A percentile compares a stretch with the other conserved stretches of the same genome.
Conservation (phyloP, 2,888 invertebrate genomes). For the Clivina fossor region DNA sequence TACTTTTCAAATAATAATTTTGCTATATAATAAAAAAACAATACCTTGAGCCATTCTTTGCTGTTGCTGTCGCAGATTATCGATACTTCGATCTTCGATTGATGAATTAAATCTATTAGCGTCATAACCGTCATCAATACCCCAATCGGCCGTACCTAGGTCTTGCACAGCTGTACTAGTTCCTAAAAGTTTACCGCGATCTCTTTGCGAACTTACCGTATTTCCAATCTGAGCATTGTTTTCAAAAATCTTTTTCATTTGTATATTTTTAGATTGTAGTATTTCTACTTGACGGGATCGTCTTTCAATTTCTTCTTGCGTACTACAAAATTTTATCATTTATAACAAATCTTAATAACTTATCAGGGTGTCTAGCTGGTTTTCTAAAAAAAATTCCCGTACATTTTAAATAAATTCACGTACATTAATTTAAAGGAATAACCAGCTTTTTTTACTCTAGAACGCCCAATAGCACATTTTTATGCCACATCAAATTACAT, state of each 20-base stretch:
- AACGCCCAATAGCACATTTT: no score
- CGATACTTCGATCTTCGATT: constrained; percentile 43
- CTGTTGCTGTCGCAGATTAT: constrained; percentile 61
- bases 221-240: constrained; percentile 47
- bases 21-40: no score
- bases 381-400: no score
- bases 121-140: constrained; percentile 54
- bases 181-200: constrained; percentile 50
- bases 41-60: constrained; percentile 62
- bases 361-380: no score
- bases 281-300: constrained; percentile 63
- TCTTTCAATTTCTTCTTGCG: constrained; percentile 63
- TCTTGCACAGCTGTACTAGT: constrained; percentile 44
- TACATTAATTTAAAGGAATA: no score
- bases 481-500: no score
- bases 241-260: constrained; percentile 59
- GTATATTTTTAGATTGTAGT: constrained; percentile 61
- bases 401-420: no score
- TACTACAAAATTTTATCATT: constrained; percentile 48
- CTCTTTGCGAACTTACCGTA: constrained; percentile 43
- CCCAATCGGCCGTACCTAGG: constrained; percentile 52
- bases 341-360: no score
- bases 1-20: no score
- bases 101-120: constrained; percentile 49
- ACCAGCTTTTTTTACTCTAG: no score